phyloP scores from a whole-genome alignment of 64 coral and sea anemone species.

The Anthopleura sola region DNA sequence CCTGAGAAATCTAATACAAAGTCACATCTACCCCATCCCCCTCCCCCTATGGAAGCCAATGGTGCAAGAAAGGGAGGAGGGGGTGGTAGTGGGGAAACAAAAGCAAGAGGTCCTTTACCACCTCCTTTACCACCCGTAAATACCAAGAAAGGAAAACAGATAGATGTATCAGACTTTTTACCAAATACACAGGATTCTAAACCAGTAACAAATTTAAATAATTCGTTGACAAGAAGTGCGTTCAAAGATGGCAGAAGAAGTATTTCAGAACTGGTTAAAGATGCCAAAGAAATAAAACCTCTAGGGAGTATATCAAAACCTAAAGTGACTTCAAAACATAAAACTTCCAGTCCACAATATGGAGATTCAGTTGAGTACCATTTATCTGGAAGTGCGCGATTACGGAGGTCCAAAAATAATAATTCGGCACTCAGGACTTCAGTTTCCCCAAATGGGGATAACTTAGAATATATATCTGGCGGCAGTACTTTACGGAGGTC shows the following conservation, averaged over 20 bases:
- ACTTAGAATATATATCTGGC: constrained; percentile 73
- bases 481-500: constrained; percentile 72
- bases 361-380: constrained; percentile 27
- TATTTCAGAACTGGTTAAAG: constrained; percentile 88
- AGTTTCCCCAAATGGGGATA: constrained; percentile 52
- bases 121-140: constrained; percentile 89
- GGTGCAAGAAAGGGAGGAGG: not conserved
- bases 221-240: constrained; percentile 76
- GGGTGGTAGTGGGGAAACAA: not conserved
- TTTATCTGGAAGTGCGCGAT: constrained; percentile 18
- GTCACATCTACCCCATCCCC: constrained; percentile 37
- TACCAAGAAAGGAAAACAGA: constrained; percentile 81
- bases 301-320: constrained; percentile 88
- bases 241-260: constrained; percentile 72
- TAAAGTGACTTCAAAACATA: constrained; percentile 37
- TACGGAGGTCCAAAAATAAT: constrained; percentile 24
- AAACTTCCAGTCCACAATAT: constrained; percentile 74
- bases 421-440: constrained; percentile 59
- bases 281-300: constrained; percentile 95
- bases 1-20: not conserved
- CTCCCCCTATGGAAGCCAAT: not conserved
- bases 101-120: constrained; percentile 60
- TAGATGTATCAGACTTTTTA: constrained; percentile 99
- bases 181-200: constrained; percentile 54
- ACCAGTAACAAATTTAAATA: constrained; percentile 61